Conservation (phyloP, 2,113 vertebrate genomes). For the Ia io region DNA sequence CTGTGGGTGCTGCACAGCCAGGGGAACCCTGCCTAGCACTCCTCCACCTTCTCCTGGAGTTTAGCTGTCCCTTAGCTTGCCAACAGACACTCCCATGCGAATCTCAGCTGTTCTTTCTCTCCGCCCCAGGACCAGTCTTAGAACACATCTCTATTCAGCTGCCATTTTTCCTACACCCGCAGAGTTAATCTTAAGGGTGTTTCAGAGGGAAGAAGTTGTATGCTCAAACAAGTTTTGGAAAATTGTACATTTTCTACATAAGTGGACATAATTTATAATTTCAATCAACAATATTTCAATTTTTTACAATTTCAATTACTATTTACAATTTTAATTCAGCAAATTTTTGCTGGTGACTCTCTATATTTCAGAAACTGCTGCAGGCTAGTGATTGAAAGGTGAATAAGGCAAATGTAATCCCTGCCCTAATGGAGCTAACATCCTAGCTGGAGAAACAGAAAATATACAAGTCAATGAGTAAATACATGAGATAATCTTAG, state of each 20-base stretch:
- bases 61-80: too few species aligned
- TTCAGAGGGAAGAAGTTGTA: not conserved
- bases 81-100: too few species aligned
- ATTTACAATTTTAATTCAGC: not conserved
- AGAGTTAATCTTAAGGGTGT: not conserved
- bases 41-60: too few species aligned
- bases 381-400: not conserved
- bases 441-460: not conserved
- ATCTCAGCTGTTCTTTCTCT: too few species aligned
- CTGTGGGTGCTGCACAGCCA: too few species aligned
- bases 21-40: too few species aligned
- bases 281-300: not conserved
- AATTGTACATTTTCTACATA: constrained; percentile 2
- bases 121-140: too few species aligned
- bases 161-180: too few species aligned
- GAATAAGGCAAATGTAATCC: not conserved
- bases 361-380: not conserved
- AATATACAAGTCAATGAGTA: constrained; percentile 27
- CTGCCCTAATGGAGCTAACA: not conserved
- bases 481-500: constrained; percentile 5
- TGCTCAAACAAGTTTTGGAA: not conserved
- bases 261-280: not conserved
- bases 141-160: too few species aligned
- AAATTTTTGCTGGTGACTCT: not conserved
- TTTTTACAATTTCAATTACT: not conserved